Evolutionary conservation across 30 jellyfish, hydroid and myxozoan genomes (phyloP), one percentile per base, ranked within the genome.

Genomic region (Calvadosia cruxmelitensis): DNA sequence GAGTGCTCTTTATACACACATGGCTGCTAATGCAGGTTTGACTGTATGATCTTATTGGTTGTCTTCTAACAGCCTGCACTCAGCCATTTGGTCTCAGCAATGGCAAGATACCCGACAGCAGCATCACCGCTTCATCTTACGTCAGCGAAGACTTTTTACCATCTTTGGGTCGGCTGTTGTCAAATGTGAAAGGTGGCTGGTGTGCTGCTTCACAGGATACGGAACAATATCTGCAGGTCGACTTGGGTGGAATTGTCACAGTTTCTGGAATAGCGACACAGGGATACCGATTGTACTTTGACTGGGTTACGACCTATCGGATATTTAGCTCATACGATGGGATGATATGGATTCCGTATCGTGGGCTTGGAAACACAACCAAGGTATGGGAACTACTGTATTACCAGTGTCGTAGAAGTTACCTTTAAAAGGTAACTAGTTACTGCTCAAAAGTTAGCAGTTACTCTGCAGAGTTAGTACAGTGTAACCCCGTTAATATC

Each of bases 191-290:
- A 29, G 80, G 82, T 1, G 96, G 94, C 0, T 87, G 96, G 96
- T 87, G 96, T 71, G 94, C 94, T 1, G 68, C 82, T 23, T 70
- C 49, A 3, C 75, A 63, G 31, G 92, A 87, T 72, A 69, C 16
- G 20, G 34, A 64, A 20, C 94, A 79, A 73, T 80, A 66, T 52
- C 32, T 87, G 1, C 88, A 53, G 34, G 84, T 87, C 42, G 94
- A 87, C 64, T 62, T 87, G 36, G 94, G 86, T 3, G 68, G 53
- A 29, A 72, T 75, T 49, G 63, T 66, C 49, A 75, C 92, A 5
- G 34, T 87, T 53, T 63, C 92, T 29, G 96, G 96, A 29, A 70
- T 79, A 23, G 79, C 96, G 50, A 79, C 96, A 68, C 96, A 87
- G 73, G 94, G 96, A 34, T 82, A 87, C 87, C 53, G 64, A 72